Conservation (phyloP, 2,888 invertebrate genomes). For the Ophraella communa region DNA sequence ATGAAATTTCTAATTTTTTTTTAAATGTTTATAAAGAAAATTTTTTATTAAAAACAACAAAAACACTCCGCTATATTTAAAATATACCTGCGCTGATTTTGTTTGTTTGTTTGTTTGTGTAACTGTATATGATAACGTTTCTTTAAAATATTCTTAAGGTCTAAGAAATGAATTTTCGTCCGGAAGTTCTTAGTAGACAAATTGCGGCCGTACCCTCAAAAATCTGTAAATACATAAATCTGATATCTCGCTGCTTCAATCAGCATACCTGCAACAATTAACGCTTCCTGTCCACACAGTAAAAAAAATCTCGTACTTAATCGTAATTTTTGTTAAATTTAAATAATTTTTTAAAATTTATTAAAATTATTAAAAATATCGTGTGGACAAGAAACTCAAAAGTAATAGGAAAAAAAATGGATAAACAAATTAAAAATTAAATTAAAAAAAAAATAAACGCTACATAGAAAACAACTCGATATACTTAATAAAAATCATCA, state of each 20-base stretch:
- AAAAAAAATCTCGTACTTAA: neutral
- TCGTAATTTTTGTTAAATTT: neutral
- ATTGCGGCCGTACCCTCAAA: constrained; percentile 48
- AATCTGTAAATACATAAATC: constrained; percentile 58
- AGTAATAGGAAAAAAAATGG: constrained; percentile 10
- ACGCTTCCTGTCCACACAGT: constrained; percentile 33
- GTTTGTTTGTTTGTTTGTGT: too few species aligned
- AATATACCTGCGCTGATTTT: constrained; percentile 33
- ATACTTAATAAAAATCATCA: constrained; percentile 26
- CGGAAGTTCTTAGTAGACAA: constrained; percentile 41
- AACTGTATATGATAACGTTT: too few species aligned
- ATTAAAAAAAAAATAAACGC: constrained; percentile 20
- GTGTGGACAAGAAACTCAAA: constrained; percentile 21
- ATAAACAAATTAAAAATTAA: too few species aligned
- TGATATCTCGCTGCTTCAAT: constrained; percentile 53
- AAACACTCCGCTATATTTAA: constrained; percentile 15
- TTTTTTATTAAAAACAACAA: too few species aligned
- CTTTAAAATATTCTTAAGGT: constrained; percentile 44
- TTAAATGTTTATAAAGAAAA: too few species aligned
- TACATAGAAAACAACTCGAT: constrained; percentile 45
- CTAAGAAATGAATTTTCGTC: constrained; percentile 45
- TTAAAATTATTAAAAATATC: neutral
- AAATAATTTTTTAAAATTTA: neutral
- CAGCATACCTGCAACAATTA: constrained; percentile 46
- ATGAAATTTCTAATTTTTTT: constrained; percentile 5